These are phyloP conservation scores for Drosophila cognata DNA, from an alignment of 2,888 invertebrate species.

Conservation along the genomic window DNA sequence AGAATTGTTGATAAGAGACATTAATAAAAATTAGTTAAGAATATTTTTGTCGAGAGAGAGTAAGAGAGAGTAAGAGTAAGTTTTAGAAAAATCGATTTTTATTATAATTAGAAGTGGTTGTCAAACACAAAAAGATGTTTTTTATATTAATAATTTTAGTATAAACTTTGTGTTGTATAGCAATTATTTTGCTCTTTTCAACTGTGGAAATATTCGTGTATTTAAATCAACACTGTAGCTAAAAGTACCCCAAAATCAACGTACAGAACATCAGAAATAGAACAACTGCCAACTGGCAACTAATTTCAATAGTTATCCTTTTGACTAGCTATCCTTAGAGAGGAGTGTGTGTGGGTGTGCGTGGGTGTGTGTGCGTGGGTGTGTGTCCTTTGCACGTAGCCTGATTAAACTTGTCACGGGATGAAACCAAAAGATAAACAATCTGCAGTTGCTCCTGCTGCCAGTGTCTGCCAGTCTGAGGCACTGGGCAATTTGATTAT, in stretches of 20 bases:
- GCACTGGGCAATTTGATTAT: slow-evolving; percentile 73
- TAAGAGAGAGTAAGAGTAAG: too few species aligned
- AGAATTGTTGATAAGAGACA: accelerated
- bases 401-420: slow-evolving; percentile 78
- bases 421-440: slow-evolving; percentile 79
- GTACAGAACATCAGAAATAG: slow-evolving; percentile 6
- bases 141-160: too few species aligned
- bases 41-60: neutral
- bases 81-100: too few species aligned
- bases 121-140: too few species aligned
- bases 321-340: slow-evolving; percentile 38
- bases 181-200: neutral
- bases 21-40: neutral
- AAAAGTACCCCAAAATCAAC: neutral
- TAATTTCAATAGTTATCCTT: slow-evolving; percentile 81
- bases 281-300: slow-evolving; percentile 58
- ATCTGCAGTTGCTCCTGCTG: slow-evolving; percentile 49
- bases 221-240: neutral
- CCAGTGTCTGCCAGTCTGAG: slow-evolving; percentile 46
- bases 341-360: slow-evolving; percentile 21
- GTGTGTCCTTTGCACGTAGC: slow-evolving; percentile 42
- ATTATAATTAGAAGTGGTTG: too few species aligned
- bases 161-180: too few species aligned
- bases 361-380: slow-evolving; percentile 21
- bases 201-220: neutral